Percentiles rank a stretch among this genome's conserved stretches.
These are phyloP conservation scores for Acanthosepion esculentum DNA, from an alignment of 2,888 invertebrate genomes.

Conservation along the genomic window DNA sequence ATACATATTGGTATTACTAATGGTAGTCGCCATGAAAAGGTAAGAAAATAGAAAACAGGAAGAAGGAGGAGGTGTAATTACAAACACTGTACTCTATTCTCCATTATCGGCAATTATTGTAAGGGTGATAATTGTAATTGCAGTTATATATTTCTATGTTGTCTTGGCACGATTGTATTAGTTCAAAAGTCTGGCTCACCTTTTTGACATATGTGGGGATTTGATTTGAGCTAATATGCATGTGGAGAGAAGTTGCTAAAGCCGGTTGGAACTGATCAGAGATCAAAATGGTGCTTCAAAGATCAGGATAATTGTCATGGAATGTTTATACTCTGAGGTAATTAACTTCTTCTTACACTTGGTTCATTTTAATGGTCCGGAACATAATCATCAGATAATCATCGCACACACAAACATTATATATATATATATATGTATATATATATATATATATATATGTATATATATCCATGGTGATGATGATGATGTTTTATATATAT, in stretches of 20 bases:
- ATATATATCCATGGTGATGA: too few relatives aligned
- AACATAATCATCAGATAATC: background rate
- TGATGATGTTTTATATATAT: too few relatives aligned
- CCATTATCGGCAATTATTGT: background rate
- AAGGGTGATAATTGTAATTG: conserved; percentile 20
- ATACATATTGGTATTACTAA: too few relatives aligned
- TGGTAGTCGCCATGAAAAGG: too few relatives aligned
- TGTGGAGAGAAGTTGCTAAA: background rate
- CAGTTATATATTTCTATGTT: background rate
- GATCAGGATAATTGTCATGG: background rate
- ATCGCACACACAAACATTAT: background rate
- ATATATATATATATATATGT: background rate
- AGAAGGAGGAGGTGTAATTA: background rate
- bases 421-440: background rate
- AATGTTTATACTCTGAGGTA: background rate
- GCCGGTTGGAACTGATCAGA: background rate
- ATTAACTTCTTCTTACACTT: background rate
- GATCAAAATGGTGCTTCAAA: background rate
- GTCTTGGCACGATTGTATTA: background rate
- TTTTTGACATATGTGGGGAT: background rate
- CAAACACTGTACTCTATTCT: background rate
- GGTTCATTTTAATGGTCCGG: background rate
- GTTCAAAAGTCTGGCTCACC: conserved; percentile 33
- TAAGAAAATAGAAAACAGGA: background rate
- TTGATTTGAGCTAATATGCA: conserved; percentile 12